Evolutionary conservation across 2,113 vertebrate species (phyloP), one percentile per base, ranked within the genome.

Genomic region (Tor tambroides): DNA sequence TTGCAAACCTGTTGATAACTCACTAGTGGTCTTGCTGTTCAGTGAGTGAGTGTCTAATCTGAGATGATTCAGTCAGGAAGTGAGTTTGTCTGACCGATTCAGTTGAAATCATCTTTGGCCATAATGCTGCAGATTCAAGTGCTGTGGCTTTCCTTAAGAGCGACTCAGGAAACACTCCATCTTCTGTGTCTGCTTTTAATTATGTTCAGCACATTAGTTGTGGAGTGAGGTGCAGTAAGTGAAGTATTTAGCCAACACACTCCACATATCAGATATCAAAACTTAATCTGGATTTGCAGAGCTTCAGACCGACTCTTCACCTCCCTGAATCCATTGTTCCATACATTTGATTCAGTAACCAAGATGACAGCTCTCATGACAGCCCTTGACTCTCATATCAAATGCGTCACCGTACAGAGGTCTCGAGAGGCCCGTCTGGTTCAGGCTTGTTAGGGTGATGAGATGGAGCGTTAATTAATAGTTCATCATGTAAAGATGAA

Each of bases 391-490:
- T 46, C 26, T 10, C 75, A 28, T 7, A 43, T 43, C 74, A 77
- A 51, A 51, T 21, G 32, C 12, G 2, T 80, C 21, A 59, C 28
- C 1, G 10, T 80, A 38, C 78, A 61, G 78, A 80, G 14, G 19
- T 38, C 78, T 80, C 78, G 14, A 61, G 78, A 63, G 3, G 30
- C 51, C 35, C 30, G 1, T 61, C 32, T 81, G 35, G 59, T 81
- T 81, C 23, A 65, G 79, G n/a, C 75, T 86, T 38, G 85, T 86
- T 54, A 80, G 43, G 63, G 32, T 28, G 76, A 80, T 80, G 76
- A 78, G 76, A 80, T 86, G 49, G 46, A 71, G 61, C 3, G 61
- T 43, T 80, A 80, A 80, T 56, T 80, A 80, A 80, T 56, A 59
- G 49, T 49, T 72, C 15, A 82, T 86, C 69, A 41, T 79, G 43